Conservation (phyloP, 2,888 invertebrate genomes). For the Crossocerus cetratus region DNA sequence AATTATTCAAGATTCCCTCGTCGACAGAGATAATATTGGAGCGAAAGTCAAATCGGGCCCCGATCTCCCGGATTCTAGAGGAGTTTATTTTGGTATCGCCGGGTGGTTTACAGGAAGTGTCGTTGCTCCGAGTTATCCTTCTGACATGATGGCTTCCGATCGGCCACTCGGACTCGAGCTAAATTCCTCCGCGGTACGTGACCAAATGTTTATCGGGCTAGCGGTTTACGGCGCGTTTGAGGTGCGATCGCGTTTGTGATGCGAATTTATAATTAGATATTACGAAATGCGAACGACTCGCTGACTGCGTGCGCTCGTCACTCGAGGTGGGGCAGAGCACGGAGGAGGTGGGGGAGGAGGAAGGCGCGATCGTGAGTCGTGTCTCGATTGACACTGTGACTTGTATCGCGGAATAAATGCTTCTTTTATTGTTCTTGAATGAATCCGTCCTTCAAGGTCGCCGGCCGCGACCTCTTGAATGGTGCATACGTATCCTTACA, state of each 20-base stretch:
- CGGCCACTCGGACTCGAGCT: not conserved
- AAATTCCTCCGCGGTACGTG: not conserved
- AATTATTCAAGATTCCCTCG: too few relatives aligned
- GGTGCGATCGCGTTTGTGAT: conserved; percentile 24
- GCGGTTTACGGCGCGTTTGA: conserved; percentile 33
- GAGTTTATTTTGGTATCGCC: too few relatives aligned
- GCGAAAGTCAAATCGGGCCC: too few relatives aligned
- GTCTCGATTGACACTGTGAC: conserved; percentile 7
- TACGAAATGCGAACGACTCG: conserved; percentile 19
- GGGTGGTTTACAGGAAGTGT: too few relatives aligned
- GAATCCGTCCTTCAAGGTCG: not conserved
- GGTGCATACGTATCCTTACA: not conserved
- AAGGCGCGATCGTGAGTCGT: not conserved
- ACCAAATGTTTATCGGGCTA: conserved; percentile 21
- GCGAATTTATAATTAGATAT: conserved; percentile 32
- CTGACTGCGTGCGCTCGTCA: not conserved
- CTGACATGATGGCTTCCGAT: too few relatives aligned
- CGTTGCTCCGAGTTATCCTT: too few relatives aligned
- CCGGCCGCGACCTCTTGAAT: not conserved
- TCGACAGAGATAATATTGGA: too few relatives aligned
- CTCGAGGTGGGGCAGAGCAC: not conserved
- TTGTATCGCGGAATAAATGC: not conserved
- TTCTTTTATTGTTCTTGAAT: not conserved
- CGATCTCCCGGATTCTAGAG: too few relatives aligned
- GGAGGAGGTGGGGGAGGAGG: not conserved